Evolutionary conservation across 30 jellyfish, hydroid and myxozoan genomes (phyloP), one percentile per base, ranked within the genome.

Genomic region (Cassiopea xamachana): DNA sequence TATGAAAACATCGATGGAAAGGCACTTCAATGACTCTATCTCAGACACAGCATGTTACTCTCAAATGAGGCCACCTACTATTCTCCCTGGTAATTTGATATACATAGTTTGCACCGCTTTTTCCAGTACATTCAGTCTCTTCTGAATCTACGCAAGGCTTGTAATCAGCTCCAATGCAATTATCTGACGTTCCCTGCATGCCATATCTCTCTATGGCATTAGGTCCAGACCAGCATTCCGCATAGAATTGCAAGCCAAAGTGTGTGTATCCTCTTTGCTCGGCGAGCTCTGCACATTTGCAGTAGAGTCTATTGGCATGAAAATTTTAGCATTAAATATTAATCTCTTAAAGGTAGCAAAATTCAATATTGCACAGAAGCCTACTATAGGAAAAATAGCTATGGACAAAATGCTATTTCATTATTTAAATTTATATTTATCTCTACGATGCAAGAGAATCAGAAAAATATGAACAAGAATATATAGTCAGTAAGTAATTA

Each of bases 151-250:
- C 85, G 86, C 98, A 90, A 12, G 94, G 87, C 69, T 90, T 90
- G 91, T 71, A 90, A 55, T 90, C 97, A 60, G 48, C 88, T 3
- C 98, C 98, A 67, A 94, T 81, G 73, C 98, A 94, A 6, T 67
- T 49, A 1, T 46, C 73, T 4, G 95, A 77, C 17, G 48, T 77
- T 27, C 98, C 98, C 46, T 94, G 97, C 83, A 92, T 96, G 27
- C 59, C 68, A 82, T 85, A 94, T 15, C 91, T 73, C 48, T 70
- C 48, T 10, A 51, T 80, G 17, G 87, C 86, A 49, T 80, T 59
- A 10, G 97, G 87, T 7, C 98, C 98, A 7, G 96, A 43, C 98
- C 98, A 94, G 85, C 98, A 94, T 87, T 94, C 98, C 18, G 98
- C 98, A 82, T 89, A 94, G 77, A 94, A 94, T 89, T 94, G 98